Percentiles rank a stretch among this genome's conserved stretches.
Conservation (phyloP, 2,113 vertebrate species). For the Chloropsis hardwickii region DNA sequence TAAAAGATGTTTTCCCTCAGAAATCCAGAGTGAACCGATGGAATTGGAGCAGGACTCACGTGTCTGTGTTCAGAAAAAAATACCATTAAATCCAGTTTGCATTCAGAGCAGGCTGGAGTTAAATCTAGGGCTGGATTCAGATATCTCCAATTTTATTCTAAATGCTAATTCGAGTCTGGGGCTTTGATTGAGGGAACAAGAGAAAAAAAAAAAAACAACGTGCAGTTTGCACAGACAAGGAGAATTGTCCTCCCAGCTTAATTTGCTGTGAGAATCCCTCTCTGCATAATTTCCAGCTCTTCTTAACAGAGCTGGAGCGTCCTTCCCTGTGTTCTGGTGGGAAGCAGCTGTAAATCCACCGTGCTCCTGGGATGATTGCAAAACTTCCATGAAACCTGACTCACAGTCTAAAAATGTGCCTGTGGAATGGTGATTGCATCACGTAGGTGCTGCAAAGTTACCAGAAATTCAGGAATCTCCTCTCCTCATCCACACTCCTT, state of each 20-base stretch:
- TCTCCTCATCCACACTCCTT: background rate
- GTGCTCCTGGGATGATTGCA: background rate
- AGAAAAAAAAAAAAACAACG: background rate
- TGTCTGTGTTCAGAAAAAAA: background rate
- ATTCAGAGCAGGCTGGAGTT: background rate
- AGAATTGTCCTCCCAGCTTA: background rate
- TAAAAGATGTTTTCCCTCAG: background rate
- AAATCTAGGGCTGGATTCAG: background rate
- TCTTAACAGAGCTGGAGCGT: background rate
- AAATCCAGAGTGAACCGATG: background rate
- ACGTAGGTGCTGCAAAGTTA: background rate
- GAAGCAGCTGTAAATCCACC: slow-evolving; percentile 24
- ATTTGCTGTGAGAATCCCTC: background rate
- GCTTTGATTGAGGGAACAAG: background rate
- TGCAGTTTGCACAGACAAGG: background rate
- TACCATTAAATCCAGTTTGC: background rate
- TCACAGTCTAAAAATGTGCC: slow-evolving; percentile 72
- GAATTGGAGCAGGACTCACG: background rate
- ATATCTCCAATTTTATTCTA: background rate
- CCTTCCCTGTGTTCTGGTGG: slow-evolving; percentile 3
- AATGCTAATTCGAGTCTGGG: background rate
- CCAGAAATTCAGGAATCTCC: background rate
- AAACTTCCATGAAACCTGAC: slow-evolving; percentile 53
- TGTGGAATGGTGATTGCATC: slow-evolving; percentile 27
- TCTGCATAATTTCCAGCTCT: background rate